Conservation (phyloP, 2,797 vertebrate species). For the Tiaroga cobitis region DNA sequence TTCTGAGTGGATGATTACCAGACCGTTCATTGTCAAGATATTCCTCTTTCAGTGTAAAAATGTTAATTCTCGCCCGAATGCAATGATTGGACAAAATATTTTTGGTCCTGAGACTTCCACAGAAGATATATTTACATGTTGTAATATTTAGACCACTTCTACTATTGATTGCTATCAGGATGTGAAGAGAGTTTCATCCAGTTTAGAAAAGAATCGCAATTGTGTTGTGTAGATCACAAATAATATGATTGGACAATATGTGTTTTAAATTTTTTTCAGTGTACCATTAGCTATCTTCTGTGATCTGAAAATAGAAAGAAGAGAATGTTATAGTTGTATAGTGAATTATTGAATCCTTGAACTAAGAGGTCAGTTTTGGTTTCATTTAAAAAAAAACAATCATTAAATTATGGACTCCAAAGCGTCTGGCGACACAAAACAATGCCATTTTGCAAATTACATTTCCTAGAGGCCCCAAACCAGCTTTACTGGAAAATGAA, state of each 20-base stretch:
- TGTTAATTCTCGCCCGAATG: not conserved
- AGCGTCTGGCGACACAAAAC: slow-evolving; percentile 9
- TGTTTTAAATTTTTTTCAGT: not conserved
- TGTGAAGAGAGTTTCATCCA: not conserved
- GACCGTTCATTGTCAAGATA: not conserved
- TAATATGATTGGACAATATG: not conserved
- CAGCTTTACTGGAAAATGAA: slow-evolving; percentile 2
- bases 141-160: not conserved
- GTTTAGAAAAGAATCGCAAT: not conserved
- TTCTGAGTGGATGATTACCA: not conserved
- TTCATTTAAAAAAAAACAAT: not conserved
- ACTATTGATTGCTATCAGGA: not conserved
- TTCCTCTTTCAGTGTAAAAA: not conserved
- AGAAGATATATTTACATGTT: not conserved
- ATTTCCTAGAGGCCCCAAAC: not conserved
- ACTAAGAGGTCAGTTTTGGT: not conserved
- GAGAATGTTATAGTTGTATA: not conserved
- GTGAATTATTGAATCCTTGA: not conserved
- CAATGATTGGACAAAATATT: not conserved
- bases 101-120: not conserved
- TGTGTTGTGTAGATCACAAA: too few relatives aligned
- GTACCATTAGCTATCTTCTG: not conserved
- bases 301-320: slow-evolving; percentile 8
- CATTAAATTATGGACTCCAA: not conserved
- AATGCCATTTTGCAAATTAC: not conserved